A percentile compares a stretch with the other conserved stretches of the same genome.
These are phyloP conservation scores for Dicrostonyx torquatus DNA, from an alignment of 2,797 vertebrate species.

Conservation along the genomic window DNA sequence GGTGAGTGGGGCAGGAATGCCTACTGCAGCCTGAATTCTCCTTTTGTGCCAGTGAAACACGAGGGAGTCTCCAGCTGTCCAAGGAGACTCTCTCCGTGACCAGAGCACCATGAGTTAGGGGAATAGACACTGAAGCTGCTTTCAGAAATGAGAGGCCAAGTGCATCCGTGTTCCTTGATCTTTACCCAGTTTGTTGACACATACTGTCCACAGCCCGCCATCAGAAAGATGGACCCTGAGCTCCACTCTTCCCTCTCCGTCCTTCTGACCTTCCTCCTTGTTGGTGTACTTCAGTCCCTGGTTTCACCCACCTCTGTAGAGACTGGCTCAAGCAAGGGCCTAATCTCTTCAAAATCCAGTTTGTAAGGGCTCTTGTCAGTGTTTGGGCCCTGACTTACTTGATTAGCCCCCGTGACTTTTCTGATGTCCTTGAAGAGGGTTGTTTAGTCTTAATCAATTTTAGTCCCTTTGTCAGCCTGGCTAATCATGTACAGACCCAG, in stretches of 20 bases:
- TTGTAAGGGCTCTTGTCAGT: conserved; percentile 47
- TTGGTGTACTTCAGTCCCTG: background rate
- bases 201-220: background rate
- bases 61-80: background rate
- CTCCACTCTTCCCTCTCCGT: fast-evolving
- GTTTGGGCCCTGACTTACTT: conserved; percentile 26
- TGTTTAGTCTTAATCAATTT: conserved; percentile 40
- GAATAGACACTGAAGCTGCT: background rate
- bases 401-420: conserved; percentile 23
- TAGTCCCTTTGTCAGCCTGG: background rate
- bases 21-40: background rate
- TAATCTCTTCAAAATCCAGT: conserved; percentile 59
- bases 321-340: background rate
- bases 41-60: background rate
- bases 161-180: background rate
- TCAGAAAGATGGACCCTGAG: background rate
- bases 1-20: background rate
- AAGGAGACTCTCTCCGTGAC: background rate
- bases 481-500: background rate
- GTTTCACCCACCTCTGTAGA: background rate
- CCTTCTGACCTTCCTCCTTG: background rate
- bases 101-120: background rate
- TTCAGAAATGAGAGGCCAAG: background rate
- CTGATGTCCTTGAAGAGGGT: background rate
- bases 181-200: background rate